A percentile compares a stretch with the other conserved stretches of the same genome.
Evolutionary conservation across 2,888 invertebrate genomes (phyloP).

Genomic region (Hesperia comma): DNA sequence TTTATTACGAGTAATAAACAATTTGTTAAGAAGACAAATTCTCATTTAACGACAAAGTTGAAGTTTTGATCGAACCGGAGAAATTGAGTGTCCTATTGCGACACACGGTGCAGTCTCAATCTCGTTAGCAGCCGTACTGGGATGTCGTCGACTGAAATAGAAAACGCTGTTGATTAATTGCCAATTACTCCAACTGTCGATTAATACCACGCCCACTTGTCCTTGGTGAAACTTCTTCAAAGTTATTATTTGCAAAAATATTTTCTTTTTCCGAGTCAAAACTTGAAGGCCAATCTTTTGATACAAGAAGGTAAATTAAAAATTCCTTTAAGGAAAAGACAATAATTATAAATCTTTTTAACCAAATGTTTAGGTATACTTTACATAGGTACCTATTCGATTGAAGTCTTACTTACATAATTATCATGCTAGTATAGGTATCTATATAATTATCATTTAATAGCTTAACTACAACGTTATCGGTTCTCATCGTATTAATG

Average conservation of each 20-base stretch:
- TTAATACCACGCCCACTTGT: conserved; percentile 77
- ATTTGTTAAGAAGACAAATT: conserved; percentile 6
- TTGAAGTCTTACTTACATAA: too few species aligned
- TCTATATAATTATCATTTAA: too few species aligned
- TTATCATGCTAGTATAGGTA: too few species aligned
- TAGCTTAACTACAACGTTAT: too few species aligned
- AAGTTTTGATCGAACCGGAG: conserved; percentile 39
- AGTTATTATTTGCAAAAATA: conserved; percentile 6
- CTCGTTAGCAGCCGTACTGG: conserved; percentile 59
- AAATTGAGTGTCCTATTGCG: conserved; percentile 49
- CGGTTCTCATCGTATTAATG: too few species aligned
- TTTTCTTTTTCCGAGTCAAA: background rate
- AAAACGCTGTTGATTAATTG: conserved; percentile 83
- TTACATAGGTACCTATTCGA: too few species aligned
- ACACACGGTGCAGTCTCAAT: conserved; percentile 61
- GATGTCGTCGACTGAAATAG: conserved; percentile 69
- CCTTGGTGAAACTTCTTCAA: conserved; percentile 39
- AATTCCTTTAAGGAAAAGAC: too few species aligned
- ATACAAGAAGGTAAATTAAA: too few species aligned
- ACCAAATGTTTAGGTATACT: too few species aligned
- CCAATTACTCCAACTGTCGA: conserved; percentile 77
- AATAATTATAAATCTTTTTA: too few species aligned
- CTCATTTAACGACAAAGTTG: conserved; percentile 32
- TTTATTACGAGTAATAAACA: too few species aligned
- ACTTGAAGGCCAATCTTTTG: background rate